Evolutionary conservation across 2,888 invertebrate species (phyloP), one percentile per base, ranked within the genome.

Genomic region (Melinopterus prodromus): DNA sequence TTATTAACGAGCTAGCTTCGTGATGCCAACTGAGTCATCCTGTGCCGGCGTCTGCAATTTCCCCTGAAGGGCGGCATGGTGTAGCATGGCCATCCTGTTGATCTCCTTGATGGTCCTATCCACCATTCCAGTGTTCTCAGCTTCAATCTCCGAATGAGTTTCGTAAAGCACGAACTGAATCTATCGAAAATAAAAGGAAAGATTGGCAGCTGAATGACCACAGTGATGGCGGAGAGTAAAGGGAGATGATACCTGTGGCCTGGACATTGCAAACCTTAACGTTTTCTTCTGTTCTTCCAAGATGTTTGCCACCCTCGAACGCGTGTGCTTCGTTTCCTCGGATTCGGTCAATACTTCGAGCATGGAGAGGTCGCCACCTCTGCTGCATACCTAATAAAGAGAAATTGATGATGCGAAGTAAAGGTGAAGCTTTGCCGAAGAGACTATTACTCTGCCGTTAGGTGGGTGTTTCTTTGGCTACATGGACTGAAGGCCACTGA

Each of bases 111-210:
- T 91, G 0, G 94, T 93, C 71, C 92, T 91, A 0, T 92, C 89
- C 16, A 95, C 92, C 93, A 96, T 95, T 35, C 93, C 93, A 71
- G 91, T 91, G 83, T 96, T 96, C 88, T 96, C 96, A 0, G 93
- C 92, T 69, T 92, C 92, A 71, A 96, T 89, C 77, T 94, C 92
- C 0, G 96, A 96, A 89, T 96, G 96, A 0, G 95, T 96, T 87
- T 96, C 95, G 85, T 96, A 96, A 53, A 96, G 88, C 14, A 96
- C 92, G 82, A 96, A 91, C 86, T 96, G 96, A 35, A 96, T 93
- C 93, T 93, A 84, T 78, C 26, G 26, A 26, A 26, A 26, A 87
- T 87, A 71, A 70, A 15, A 77, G 26, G 70, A 16, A 16, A 71
- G 14, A 14, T 15, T 76, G 37, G 4, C 5, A 26, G 15, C 37